These are phyloP conservation scores for Halichoeres trimaculatus DNA, from an alignment of 2,113 vertebrate genomes.

Conservation along the genomic window DNA sequence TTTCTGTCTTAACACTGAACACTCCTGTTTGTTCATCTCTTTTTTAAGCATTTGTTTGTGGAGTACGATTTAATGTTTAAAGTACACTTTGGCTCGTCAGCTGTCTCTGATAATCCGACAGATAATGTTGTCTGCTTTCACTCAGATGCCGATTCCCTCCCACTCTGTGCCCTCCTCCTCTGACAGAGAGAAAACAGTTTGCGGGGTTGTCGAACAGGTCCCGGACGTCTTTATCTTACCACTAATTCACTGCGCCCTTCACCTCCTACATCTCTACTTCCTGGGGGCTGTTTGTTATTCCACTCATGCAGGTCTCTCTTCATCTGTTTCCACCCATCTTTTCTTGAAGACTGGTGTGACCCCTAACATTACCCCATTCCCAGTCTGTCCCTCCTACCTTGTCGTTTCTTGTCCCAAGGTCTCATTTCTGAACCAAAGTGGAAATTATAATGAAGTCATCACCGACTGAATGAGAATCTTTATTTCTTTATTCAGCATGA, in stretches of 20 bases:
- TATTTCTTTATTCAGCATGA: slow-evolving; percentile 21
- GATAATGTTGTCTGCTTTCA: slow-evolving; percentile 26
- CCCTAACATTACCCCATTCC: neutral
- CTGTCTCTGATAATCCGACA: slow-evolving; percentile 12
- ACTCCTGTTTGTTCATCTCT: neutral
- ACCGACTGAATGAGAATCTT: slow-evolving; percentile 28
- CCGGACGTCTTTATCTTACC: slow-evolving; percentile 66
- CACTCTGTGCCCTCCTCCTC: neutral
- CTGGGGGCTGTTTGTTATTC: slow-evolving; percentile 68
- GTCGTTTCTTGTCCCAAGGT: slow-evolving; percentile 44
- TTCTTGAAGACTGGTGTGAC: slow-evolving; percentile 26
- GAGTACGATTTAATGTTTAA: neutral
- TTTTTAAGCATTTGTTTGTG: neutral
- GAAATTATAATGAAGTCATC: slow-evolving; percentile 48
- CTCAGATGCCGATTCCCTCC: neutral
- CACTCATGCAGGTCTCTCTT: slow-evolving; percentile 41
- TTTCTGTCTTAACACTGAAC: neutral
- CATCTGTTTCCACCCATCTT: slow-evolving; percentile 41
- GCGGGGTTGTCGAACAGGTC: slow-evolving; percentile 38
- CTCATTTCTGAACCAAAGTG: slow-evolving; percentile 52
- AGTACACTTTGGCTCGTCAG: neutral
- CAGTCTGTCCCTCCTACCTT: slow-evolving; percentile 27
- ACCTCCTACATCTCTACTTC: slow-evolving; percentile 53
- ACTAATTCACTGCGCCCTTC: slow-evolving; percentile 66
- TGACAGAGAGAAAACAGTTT: slow-evolving; percentile 43